Base-by-base conservation (phyloP, 92 coral and sea anemone species). In the Phymanthus crucifer region DNA sequence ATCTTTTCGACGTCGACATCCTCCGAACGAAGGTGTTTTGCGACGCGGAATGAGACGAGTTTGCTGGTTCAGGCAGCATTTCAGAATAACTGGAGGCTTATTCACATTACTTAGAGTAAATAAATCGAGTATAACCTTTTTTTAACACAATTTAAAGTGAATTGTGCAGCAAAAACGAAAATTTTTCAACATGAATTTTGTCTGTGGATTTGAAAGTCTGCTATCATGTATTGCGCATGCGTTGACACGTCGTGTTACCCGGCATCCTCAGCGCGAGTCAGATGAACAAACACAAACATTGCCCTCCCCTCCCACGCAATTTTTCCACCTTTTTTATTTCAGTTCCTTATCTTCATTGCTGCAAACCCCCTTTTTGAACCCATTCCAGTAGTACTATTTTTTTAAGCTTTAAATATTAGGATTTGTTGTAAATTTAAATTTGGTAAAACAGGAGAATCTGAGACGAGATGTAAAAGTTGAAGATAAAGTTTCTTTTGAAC, bases 161-260 rank as follows among this genome's bases (percentile, higher is more conserved):
- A 40, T 65, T 77, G 67, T 64, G 57, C 47, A 64, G 81, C 46
- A 35, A 21, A 37, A n/a, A 61, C 31, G 16, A 4, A 77, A 61
- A 46, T 61, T n/a, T n/a, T 2, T 3, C 34, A 35, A 77, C 34
- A 77, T 50, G 72, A 77, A 64, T 38, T 21, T 32, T 2, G 67
- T 36, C 27, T 23, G 19, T n/a, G n/a, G n/a, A n/a, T n/a, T n/a
- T n/a, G n/a, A 33, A 13, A 48, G n/a, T 35, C 40, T 9, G 9
- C 9, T 18, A 61, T 37, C 54, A 17, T 5, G 17, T 47, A 78
- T 35, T 70, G 65, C 97, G 97, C 97, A 92, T 92, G 97, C 97
- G 93, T 86, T 92, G 97, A 92, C 97, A 92, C 97, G 97, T 92
- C 86, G 92, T 79, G 75, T 56, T 70, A 45, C 87, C 89, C 92